These are phyloP conservation scores for Neocloeon triangulifer DNA, from an alignment of 1,140 invertebrate genomes.

Conservation along the genomic window DNA sequence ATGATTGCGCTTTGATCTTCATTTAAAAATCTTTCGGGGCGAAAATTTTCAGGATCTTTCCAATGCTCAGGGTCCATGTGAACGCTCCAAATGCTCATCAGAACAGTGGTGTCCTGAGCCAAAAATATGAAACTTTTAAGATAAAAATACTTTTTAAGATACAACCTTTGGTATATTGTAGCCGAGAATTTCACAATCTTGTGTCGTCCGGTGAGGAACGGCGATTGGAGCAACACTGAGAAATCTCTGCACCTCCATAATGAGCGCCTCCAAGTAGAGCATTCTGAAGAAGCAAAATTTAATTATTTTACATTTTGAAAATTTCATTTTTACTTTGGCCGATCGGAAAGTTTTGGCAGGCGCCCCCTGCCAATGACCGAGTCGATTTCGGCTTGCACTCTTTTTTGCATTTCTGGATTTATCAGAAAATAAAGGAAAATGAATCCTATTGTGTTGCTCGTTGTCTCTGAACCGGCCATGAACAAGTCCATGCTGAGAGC, in stretches of 20 bases:
- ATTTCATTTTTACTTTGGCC: conserved; percentile 25
- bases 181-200: conserved; percentile 41
- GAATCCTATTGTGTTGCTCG: conserved; percentile 50
- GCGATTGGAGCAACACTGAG: conserved; percentile 56
- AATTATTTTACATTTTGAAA: neutral
- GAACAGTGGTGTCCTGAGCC: conserved; percentile 50
- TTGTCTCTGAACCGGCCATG: conserved; percentile 63
- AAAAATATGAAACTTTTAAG: conserved; percentile 3
- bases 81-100: conserved; percentile 56
- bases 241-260: conserved; percentile 49
- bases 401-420: conserved; percentile 53
- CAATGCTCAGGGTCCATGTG: conserved; percentile 47
- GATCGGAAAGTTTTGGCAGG: conserved; percentile 40
- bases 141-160: no score
- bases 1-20: conserved; percentile 30
- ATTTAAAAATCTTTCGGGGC: conserved; percentile 53
- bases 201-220: conserved; percentile 49
- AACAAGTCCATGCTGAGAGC: conserved; percentile 60
- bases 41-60: conserved; percentile 44
- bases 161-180: conserved; percentile 59
- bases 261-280: conserved; percentile 56
- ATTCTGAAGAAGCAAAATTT: conserved; percentile 26
- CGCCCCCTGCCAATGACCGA: conserved; percentile 39
- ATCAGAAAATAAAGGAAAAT: conserved; percentile 52
- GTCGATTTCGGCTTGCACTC: conserved; percentile 61